Base-by-base conservation (phyloP, 1,140 invertebrate genomes). In the Cardiocondyla obscurior region DNA sequence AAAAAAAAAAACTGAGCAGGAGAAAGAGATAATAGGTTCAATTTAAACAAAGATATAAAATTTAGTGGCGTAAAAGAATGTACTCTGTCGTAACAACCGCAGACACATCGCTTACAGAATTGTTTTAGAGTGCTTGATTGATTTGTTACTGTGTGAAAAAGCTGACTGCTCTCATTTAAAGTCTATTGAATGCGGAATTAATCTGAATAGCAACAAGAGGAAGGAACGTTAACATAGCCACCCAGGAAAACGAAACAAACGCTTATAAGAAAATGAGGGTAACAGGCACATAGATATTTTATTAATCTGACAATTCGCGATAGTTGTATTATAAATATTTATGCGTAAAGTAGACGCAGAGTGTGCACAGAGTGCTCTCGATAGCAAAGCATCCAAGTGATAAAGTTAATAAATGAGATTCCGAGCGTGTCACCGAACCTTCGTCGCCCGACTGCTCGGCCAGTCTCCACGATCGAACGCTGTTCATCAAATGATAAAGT, bases 331-430 rank as follows among this genome's bases (percentile, higher is more conserved):
- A 76, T 77, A 85, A 60, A 70, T 87, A 88, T 60, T 28, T 64
- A 85, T 81, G 58, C 65, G 73, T 42, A 62, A 53, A 74, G 39
- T 87, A 85, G 77, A n/a, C n/a, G n/a, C n/a, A n/a, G 64, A 69
- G 82, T 90, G 88, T 83, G 88, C 46, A 88, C 83, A 76, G 57
- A 90, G 81, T n/a, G 89, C 84, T 91, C 92, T 92, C 91, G 87
- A 91, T 90, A 92, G 90, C 91, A 92, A 93, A 93, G 92, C 91
- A 87, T 90, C 88, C 83, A 92, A 92, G 91, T 92, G 91, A 92
- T 92, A 93, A 77, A 92, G 89, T n/a, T 87, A 88, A 86, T 93
- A 93, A 92, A 86, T 25, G 82, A 60, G 85, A 91, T 90, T 84
- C 73, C 62, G 82, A 76, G 65, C 64, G 87, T 90, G 60, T 72